Conservation (phyloP, 2,797 vertebrate genomes). For the Peromyscus eremicus region DNA sequence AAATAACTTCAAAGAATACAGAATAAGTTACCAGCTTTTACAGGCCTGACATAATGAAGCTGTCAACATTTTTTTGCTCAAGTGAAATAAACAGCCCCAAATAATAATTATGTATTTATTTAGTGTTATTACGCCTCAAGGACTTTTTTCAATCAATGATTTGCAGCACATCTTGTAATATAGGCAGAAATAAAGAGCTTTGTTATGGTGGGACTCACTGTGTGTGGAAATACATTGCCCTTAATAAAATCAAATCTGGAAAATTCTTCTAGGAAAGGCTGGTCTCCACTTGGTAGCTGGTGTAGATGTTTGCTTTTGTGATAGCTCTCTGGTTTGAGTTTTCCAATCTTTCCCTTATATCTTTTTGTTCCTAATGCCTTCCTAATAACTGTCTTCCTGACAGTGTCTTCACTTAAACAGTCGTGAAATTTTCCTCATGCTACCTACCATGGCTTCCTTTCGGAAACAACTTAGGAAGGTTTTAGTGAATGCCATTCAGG, state of each 20-base stretch:
- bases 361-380: slow-evolving; percentile 14
- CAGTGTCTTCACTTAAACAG: background rate
- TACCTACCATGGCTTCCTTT: background rate
- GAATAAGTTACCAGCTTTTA: slow-evolving; percentile 68
- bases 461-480: background rate
- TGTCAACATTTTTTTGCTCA: slow-evolving; percentile 68
- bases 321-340: background rate
- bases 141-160: slow-evolving; percentile 71
- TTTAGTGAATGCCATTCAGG: background rate
- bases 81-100: slow-evolving; percentile 70
- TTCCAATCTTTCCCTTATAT: background rate
- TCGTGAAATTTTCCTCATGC: background rate
- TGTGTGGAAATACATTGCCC: slow-evolving; percentile 44
- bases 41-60: slow-evolving; percentile 71
- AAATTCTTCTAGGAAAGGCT: background rate
- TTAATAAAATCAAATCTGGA: slow-evolving; percentile 30
- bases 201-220: background rate
- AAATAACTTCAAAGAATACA: slow-evolving; percentile 51
- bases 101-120: slow-evolving; percentile 79
- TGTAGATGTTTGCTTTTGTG: background rate
- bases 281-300: background rate
- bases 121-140: slow-evolving; percentile 74
- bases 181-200: background rate
- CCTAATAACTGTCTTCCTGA: background rate
- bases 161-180: slow-evolving; percentile 47